Evolutionary conservation across 2,888 invertebrate genomes (phyloP), one percentile per base, ranked within the genome.

Genomic region (Meta bourneti): DNA sequence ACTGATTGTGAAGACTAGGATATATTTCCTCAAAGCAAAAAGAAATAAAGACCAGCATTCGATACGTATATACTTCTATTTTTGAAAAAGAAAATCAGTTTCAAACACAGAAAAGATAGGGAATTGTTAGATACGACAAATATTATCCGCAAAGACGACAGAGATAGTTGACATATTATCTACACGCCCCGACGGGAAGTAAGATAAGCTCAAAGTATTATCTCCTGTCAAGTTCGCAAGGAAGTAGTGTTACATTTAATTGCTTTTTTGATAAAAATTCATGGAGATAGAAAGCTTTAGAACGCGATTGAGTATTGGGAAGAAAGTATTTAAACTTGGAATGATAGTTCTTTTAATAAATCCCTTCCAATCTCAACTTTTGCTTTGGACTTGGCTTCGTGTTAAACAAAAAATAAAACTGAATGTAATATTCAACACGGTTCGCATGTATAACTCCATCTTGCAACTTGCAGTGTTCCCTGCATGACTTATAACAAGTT

Each of bases 131-230:
- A 84, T 48, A 74, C 54, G 34, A 75, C 4, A 72, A 84, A 75
- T 34, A 51, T 54, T 13, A 34, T 51, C 54, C 16, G 52, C 49
- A 74, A 71, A 72, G 72, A 84, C 13, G 20, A 69, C 69, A 51
- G 85, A 49, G 19, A 85, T 19, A n/a, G n/a, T 11, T 61, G 84
- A 75, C 72, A 84, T 70, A 9, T 81, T 88, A 88, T 88, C 88
- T 74, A 6, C 54, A 48, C 48, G 74, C 8, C 81, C 72, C 54
- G 69, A 80, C 80, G 61, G 88, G 88, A 88, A 88, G 20, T 74
- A 34, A 69, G 88, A 88, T 88, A 88, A 81, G 19, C n/a, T 49
- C 51, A 16, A 74, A 72, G 49, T 54, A 80, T 88, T 88, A 88
- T 88, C 88, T 6, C 80, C 54, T 81, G 81, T 69, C 79, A 86